Percentiles rank a stretch among this genome's conserved stretches.
These are phyloP conservation scores for Radopholus similis DNA, from an alignment of 1,140 invertebrate species.

Conservation along the genomic window DNA sequence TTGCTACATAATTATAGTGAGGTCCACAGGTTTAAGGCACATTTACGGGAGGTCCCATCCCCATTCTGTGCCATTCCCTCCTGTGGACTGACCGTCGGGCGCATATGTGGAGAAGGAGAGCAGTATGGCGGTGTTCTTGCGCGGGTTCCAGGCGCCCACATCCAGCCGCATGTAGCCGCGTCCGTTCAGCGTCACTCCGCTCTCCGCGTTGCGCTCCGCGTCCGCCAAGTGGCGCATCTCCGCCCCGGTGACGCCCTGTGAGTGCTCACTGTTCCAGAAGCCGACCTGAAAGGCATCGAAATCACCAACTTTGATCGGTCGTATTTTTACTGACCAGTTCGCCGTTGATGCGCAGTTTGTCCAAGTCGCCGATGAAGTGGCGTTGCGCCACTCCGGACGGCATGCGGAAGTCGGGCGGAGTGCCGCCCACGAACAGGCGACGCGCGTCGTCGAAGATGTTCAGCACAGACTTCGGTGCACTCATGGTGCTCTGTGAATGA, in stretches of 20 bases:
- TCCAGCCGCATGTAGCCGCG: conserved; percentile 75
- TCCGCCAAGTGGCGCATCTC: conserved; percentile 64
- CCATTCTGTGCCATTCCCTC: no score
- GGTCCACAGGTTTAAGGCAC: no score
- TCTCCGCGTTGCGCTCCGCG: conserved; percentile 33
- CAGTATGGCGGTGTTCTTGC: conserved; percentile 66
- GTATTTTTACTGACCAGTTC: no score
- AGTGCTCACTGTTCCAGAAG: conserved; percentile 86
- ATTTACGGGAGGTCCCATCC: no score
- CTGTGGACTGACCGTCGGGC: conserved; percentile 69
- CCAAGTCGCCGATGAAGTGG: conserved; percentile 81
- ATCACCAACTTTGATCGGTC: no score
- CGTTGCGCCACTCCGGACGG: conserved; percentile 70
- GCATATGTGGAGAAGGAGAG: conserved; percentile 81
- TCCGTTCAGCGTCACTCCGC: conserved; percentile 72
- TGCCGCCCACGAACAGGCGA: conserved; percentile 83
- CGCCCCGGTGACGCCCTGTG: conserved; percentile 70
- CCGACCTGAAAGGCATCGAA: no score
- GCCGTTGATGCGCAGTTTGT: conserved; percentile 82
- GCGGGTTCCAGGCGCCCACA: conserved; percentile 64
- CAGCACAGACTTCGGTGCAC: conserved; percentile 74
- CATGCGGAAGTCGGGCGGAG: conserved; percentile 66
- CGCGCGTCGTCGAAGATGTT: conserved; percentile 79
- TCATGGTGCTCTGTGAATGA: no score
- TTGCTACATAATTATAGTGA: no score